Base-by-base conservation (phyloP, 64 coral and sea anemone genomes). In the Astreopora myriophthalma region DNA sequence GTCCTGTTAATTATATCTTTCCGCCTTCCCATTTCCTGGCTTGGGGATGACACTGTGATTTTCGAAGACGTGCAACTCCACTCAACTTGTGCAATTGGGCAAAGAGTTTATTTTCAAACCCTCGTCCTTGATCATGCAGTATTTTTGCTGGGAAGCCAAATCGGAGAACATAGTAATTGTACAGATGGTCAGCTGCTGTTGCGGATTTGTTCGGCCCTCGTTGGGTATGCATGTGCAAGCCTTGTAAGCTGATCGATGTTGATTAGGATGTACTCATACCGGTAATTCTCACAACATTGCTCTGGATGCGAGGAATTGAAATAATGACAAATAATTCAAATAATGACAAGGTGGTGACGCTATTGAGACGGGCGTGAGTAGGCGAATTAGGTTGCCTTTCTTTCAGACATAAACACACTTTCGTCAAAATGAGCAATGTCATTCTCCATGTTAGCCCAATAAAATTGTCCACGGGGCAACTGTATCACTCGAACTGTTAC, bases 81-180 rank as follows among this genome's bases (percentile, higher is more conserved):
- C 38, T 79, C 17, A 91, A 37, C 27, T 46, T 68, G 10, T 91
- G 76, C 14, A 91, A 73, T 48, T 71, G 17, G 1, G 71, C 62
- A n/a, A 91, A 83, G 10, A 91, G 78, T 8, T 73, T 87, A 24
- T 88, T 88, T 28, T 88, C 86, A 16, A 75, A 74, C 52, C 76
- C 86, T 38, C 34, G 74, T 8, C 84, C 84, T 29, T 86, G 84
- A 86, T 89, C 86, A 35, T 89, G 46, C 3, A 75, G 46, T 25
- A 89, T 76, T 11, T 70, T n/a, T 20, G 37, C 27, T 6, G n/a
- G 86, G 52, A 89, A 89, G 34, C 69, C 70, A 74, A 61, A 89
- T 34, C 86, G 49, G 1, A 76, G 72, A 62, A 89, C 35, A 61
- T 66, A 89, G 49, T 86, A 64, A 86, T 89, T 77, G 23, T 63